Percentiles rank a stretch among this genome's conserved stretches.
phyloP scores from a whole-genome alignment of 2,113 vertebrate genomes.

The Crocuta crocuta region DNA sequence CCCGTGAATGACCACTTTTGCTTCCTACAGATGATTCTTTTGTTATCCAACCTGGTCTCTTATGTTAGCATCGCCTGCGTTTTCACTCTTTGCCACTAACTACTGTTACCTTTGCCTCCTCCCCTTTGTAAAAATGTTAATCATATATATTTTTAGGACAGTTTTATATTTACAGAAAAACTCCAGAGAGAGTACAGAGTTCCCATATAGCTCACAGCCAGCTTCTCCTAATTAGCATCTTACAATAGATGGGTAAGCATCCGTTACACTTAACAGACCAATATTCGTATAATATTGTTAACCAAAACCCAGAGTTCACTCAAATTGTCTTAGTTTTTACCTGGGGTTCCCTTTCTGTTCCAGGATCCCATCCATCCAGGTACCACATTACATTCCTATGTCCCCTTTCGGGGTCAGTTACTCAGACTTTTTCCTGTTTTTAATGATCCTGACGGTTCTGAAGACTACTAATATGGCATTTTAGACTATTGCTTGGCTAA shows the following conservation, averaged over 20 bases:
- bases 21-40: not conserved
- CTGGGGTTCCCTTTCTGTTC: not conserved
- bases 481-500: not conserved
- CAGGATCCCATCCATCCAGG: not conserved
- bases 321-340: not conserved
- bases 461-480: not conserved
- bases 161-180: not conserved
- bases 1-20: not conserved
- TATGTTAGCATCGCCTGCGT: not conserved
- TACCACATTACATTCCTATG: not conserved
- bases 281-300: not conserved
- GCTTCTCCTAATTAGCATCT: not conserved
- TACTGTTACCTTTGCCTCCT: not conserved
- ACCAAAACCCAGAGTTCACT: not conserved
- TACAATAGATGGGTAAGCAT: not conserved
- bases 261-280: not conserved
- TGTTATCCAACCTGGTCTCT: not conserved
- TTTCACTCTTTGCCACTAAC: not conserved
- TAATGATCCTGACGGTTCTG: not conserved
- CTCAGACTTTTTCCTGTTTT: not conserved
- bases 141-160: not conserved
- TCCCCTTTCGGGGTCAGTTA: not conserved
- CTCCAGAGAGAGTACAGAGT: not conserved
- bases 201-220: no score
- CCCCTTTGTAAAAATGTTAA: not conserved